These are phyloP conservation scores for Austrolebias charrua DNA, from an alignment of 2,797 vertebrate species.

Conservation along the genomic window DNA sequence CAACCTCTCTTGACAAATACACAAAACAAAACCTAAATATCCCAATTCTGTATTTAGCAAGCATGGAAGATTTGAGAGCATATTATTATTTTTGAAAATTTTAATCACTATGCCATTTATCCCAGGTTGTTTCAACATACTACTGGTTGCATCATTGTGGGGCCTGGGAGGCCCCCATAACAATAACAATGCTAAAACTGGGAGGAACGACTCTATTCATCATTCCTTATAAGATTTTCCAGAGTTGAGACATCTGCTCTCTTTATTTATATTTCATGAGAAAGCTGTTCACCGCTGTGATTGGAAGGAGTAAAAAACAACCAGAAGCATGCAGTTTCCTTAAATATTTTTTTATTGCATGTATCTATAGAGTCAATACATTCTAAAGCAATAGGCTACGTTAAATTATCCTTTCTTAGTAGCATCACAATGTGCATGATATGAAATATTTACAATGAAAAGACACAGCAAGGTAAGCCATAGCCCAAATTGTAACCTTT, in stretches of 20 bases:
- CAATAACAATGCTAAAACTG: conserved; percentile 69
- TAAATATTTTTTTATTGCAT: conserved; percentile 99
- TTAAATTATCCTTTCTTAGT: conserved; percentile 89
- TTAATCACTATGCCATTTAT: conserved; percentile 69
- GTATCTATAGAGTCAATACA: conserved; percentile 97
- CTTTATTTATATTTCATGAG: conserved; percentile 29
- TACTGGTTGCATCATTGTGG: conserved; percentile 58
- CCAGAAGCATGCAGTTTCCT: conserved; percentile 74
- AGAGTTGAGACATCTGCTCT: conserved; percentile 57
- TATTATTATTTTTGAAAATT: conserved; percentile 70
- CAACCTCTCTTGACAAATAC: conserved; percentile 27
- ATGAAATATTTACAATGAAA: conserved; percentile 94
- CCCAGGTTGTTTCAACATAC: conserved; percentile 65
- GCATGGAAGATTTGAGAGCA: conserved; percentile 66
- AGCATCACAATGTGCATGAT: conserved; percentile 89
- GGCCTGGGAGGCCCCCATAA: conserved; percentile 59
- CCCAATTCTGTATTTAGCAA: conserved; percentile 73
- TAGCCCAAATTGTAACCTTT: conserved; percentile 87
- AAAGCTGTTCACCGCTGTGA: conserved; percentile 14
- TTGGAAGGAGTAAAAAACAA: conserved; percentile 1
- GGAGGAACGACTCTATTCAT: conserved; percentile 30
- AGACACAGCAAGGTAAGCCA: conserved; percentile 90
- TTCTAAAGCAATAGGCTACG: conserved; percentile 92
- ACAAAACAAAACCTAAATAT: conserved; percentile 66
- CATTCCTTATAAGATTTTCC: background rate